Conservation (phyloP, 2,113 vertebrate species). For the Platysteira castanea region DNA sequence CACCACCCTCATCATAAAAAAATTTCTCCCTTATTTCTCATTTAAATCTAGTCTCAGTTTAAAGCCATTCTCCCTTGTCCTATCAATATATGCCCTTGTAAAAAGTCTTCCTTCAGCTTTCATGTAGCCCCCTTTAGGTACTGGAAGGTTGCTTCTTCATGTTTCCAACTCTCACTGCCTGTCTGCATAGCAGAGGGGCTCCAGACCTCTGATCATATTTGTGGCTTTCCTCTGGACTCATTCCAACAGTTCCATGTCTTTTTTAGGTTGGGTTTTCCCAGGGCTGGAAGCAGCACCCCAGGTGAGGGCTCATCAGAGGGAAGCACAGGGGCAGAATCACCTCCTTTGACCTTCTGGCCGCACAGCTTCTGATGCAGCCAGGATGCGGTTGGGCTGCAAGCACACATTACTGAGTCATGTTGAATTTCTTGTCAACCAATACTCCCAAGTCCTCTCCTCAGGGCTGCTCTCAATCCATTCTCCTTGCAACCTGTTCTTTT, state of each 20-base stretch:
- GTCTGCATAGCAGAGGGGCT: not conserved
- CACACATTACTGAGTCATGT: accelerated
- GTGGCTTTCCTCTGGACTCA: too few species aligned
- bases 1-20: not conserved
- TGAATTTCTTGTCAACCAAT: not conserved
- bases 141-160: not conserved
- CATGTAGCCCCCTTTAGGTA: not conserved
- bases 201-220: too few species aligned
- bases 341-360: not conserved
- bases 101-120: not conserved
- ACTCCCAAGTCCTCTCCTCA: not conserved
- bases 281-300: not conserved
- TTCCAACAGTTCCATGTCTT: not conserved
- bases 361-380: not conserved
- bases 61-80: not conserved
- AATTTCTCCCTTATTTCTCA: not conserved
- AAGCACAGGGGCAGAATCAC: not conserved
- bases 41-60: not conserved
- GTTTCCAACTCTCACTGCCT: not conserved
- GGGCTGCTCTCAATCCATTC: not conserved
- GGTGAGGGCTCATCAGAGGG: not conserved
- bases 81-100: too few species aligned
- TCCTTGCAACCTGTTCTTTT: not conserved
- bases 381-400: accelerated
- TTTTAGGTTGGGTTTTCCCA: not conserved